phyloP scores from a whole-genome alignment of 2,888 invertebrate genomes.

The Clunio marinus region DNA sequence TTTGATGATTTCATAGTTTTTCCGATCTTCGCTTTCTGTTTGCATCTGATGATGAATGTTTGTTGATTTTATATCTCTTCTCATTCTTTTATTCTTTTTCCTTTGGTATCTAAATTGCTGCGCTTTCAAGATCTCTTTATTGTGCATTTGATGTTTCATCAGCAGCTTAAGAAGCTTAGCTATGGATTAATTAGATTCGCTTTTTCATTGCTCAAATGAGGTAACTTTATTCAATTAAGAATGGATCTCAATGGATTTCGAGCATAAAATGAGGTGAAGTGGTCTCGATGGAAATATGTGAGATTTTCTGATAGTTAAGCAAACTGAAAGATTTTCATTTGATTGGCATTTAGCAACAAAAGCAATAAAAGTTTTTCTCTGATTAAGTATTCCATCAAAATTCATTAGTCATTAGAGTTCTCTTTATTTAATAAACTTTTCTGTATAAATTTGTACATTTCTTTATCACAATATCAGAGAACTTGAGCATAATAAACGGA shows the following conservation, averaged over 20 bases:
- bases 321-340: neutral
- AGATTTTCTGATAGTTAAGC: neutral
- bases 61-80: neutral
- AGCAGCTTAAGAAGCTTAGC: slow-evolving; percentile 10
- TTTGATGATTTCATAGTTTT: too few species aligned
- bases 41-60: neutral
- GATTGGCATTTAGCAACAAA: too few species aligned
- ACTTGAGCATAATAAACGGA: neutral
- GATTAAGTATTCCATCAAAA: too few species aligned
- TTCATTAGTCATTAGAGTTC: too few species aligned
- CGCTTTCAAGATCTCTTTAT: neutral
- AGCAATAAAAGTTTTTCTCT: too few species aligned
- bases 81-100: too few species aligned
- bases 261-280: neutral
- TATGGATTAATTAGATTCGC: neutral
- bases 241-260: neutral
- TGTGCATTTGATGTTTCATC: neutral
- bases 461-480: too few species aligned
- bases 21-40: neutral
- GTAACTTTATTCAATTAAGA: slow-evolving; percentile 13
- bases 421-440: too few species aligned
- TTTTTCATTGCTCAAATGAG: neutral
- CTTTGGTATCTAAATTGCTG: slow-evolving; percentile 4
- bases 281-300: neutral
- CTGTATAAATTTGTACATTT: too few species aligned